These are phyloP conservation scores for Petromus typicus DNA, from an alignment of 2,113 vertebrate species.

Conservation along the genomic window DNA sequence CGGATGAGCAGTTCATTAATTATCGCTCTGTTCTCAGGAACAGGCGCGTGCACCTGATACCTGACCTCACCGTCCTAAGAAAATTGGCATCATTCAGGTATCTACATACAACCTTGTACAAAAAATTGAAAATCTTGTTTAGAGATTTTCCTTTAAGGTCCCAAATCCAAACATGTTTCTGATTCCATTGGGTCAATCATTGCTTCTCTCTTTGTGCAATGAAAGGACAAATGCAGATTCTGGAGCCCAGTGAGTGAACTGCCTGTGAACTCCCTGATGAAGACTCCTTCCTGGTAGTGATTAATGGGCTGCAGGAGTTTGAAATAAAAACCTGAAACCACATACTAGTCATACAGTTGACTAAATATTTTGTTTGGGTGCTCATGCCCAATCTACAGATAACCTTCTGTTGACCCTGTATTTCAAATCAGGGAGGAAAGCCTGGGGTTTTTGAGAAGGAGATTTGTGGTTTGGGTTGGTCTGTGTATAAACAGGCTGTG, in stretches of 20 bases:
- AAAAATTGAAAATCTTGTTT: background rate
- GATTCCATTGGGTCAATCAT: background rate
- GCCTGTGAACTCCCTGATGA: conserved; percentile 69
- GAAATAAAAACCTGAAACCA: conserved; percentile 78
- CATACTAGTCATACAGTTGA: conserved; percentile 72
- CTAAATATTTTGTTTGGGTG: conserved; percentile 80
- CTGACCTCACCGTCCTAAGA: conserved; percentile 17
- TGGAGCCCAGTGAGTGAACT: conserved; percentile 55
- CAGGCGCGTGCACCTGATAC: background rate
- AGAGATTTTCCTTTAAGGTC: background rate
- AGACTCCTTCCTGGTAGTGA: conserved; percentile 71
- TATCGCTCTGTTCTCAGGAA: conserved; percentile 21
- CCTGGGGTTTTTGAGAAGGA: conserved; percentile 48
- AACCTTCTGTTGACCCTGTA: conserved; percentile 71
- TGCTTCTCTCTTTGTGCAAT: conserved; percentile 29
- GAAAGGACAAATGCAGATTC: conserved; percentile 24
- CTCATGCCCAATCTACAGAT: conserved; percentile 75
- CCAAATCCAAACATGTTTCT: background rate
- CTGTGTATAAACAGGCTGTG: conserved; percentile 57
- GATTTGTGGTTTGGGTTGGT: conserved; percentile 68
- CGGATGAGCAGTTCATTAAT: conserved; percentile 22
- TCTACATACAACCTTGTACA: background rate
- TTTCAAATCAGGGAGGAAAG: conserved; percentile 64
- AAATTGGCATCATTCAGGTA: conserved; percentile 19
- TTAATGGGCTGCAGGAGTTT: conserved; percentile 77